phyloP scores from a whole-genome alignment of 2,113 vertebrate genomes.

The Chrysochloris asiatica region DNA sequence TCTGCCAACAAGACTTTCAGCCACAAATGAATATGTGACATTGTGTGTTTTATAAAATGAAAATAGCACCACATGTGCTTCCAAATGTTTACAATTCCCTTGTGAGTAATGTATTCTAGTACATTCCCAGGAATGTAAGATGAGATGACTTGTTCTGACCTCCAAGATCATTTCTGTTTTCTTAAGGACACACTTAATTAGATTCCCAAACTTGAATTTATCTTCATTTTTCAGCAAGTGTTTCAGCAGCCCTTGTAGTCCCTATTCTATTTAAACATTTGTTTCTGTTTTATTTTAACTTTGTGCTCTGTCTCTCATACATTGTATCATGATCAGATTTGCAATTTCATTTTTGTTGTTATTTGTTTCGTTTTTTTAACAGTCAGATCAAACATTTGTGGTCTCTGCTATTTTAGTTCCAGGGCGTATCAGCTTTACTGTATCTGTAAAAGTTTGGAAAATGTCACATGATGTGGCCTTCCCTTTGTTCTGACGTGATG shows the following conservation, averaged over 20 bases:
- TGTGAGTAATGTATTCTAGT: slow-evolving; percentile 22
- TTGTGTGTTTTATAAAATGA: slow-evolving; percentile 7
- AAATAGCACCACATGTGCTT: neutral
- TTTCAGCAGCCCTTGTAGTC: neutral
- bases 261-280: neutral
- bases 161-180: slow-evolving; percentile 20
- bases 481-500: slow-evolving; percentile 17
- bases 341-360: neutral
- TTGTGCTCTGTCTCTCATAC: slow-evolving; percentile 18
- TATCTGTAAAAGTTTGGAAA: neutral
- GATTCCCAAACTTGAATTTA: slow-evolving; percentile 24
- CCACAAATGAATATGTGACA: neutral
- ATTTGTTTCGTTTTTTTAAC: neutral
- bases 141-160: neutral
- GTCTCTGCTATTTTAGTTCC: slow-evolving; percentile 8
- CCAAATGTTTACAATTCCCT: slow-evolving; percentile 42
- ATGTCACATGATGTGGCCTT: neutral
- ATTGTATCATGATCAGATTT: slow-evolving; percentile 7
- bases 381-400: slow-evolving; percentile 2
- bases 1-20: neutral
- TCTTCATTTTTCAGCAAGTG: neutral
- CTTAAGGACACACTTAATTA: slow-evolving; percentile 21
- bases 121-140: slow-evolving; percentile 38
- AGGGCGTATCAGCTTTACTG: slow-evolving; percentile 1
- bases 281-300: neutral